phyloP scores from a whole-genome alignment of 2,888 invertebrate genomes.

The Teleiodes luculella region DNA sequence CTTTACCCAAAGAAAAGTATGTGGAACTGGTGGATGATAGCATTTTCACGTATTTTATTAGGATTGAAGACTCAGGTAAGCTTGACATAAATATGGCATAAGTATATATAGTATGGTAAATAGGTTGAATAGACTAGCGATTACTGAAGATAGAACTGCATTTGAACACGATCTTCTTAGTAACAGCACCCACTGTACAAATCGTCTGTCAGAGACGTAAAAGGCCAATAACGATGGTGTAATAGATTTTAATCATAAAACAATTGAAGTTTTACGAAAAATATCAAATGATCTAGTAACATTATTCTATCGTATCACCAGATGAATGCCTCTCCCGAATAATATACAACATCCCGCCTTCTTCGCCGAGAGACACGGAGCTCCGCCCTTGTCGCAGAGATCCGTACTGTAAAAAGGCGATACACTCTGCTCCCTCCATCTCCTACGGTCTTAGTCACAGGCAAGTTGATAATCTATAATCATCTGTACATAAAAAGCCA shows the following conservation, averaged over 20 bases:
- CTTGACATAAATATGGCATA: no score
- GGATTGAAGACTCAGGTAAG: slow-evolving; percentile 30
- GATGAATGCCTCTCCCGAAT: slow-evolving; percentile 29
- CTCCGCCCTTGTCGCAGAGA: slow-evolving; percentile 25
- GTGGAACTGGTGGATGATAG: slow-evolving; percentile 8
- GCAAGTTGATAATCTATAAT: slow-evolving; percentile 16
- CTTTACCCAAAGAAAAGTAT: slow-evolving; percentile 13
- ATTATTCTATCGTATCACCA: no score
- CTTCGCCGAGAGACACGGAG: slow-evolving; percentile 19
- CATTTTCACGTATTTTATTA: slow-evolving; percentile 4
- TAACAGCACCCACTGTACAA: no score
- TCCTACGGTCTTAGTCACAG: slow-evolving; percentile 34
- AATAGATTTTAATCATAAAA: no score
- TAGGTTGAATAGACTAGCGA: no score
- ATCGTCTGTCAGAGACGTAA: no score
- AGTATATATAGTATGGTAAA: no score
- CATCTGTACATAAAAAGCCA: background rate
- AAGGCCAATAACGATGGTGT: no score
- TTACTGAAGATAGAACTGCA: no score
- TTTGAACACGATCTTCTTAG: no score
- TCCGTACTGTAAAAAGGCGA: slow-evolving; percentile 20
- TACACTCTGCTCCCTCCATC: slow-evolving; percentile 27
- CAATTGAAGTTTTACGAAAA: no score
- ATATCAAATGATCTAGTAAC: no score
- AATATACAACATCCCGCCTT: slow-evolving; percentile 26